phyloP scores from a whole-genome alignment of 2,113 vertebrate species.

The Recurvirostra avosetta region DNA sequence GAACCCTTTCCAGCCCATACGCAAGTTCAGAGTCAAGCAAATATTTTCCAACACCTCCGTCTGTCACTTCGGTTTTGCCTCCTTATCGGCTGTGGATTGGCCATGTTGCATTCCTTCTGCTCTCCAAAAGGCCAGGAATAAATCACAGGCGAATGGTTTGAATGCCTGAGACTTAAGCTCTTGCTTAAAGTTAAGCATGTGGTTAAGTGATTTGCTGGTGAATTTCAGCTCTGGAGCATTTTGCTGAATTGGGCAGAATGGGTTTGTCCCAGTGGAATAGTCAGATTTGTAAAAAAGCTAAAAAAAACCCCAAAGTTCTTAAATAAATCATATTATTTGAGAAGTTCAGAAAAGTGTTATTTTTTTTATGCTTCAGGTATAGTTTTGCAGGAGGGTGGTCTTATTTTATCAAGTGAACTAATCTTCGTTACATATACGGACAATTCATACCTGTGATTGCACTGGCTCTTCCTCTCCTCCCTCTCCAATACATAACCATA shows the following conservation, averaged over 20 bases:
- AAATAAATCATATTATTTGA: background rate
- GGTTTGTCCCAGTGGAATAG: background rate
- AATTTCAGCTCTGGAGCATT: background rate
- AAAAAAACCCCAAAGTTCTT: background rate
- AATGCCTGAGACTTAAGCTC: slow-evolving; percentile 35
- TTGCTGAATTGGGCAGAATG: background rate
- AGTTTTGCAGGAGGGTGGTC: slow-evolving; percentile 21
- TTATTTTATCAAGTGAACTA: slow-evolving; percentile 12
- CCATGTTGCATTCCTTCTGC: slow-evolving; percentile 9
- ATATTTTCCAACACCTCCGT: slow-evolving; percentile 10
- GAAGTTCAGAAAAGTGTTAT: background rate
- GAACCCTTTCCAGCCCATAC: background rate
- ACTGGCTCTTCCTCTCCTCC: background rate
- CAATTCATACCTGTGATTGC: background rate
- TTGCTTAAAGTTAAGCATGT: slow-evolving; percentile 32
- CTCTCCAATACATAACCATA: background rate
- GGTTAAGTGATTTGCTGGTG: slow-evolving; percentile 11
- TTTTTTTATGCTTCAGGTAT: background rate
- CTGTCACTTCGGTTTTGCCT: background rate
- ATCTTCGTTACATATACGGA: background rate
- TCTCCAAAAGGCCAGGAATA: slow-evolving; percentile 34
- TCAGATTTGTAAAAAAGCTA: background rate
- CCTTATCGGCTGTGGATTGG: slow-evolving; percentile 18
- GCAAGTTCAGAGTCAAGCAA: slow-evolving; percentile 21
- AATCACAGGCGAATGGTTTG: background rate